A percentile compares a stretch with the other conserved stretches of the same genome.
These are phyloP conservation scores for Apomyelois bistriatella DNA, from an alignment of 2,888 invertebrate genomes.

Conservation along the genomic window DNA sequence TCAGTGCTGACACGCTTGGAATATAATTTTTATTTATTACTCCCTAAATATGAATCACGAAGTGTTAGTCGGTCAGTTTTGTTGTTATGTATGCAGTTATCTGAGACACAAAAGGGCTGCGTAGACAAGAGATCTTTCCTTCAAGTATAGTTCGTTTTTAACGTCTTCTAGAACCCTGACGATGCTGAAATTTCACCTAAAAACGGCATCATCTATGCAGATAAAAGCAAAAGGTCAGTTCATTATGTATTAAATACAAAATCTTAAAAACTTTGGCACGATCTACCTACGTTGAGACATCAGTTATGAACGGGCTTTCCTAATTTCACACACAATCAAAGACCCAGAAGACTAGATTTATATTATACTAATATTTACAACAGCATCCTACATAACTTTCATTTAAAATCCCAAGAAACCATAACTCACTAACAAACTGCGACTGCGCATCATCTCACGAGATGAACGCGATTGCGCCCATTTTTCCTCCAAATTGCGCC, in stretches of 20 bases:
- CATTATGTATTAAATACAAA: no score
- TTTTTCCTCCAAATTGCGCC: slow-evolving; percentile 78
- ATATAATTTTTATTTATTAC: slow-evolving; percentile 26
- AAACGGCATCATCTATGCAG: no score
- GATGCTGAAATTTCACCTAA: no score
- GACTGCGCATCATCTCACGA: slow-evolving; percentile 41
- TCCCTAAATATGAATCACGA: slow-evolving; percentile 4
- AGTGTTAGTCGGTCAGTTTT: not conserved
- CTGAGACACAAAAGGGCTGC: not conserved
- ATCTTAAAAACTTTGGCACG: no score
- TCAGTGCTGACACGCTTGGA: slow-evolving; percentile 52
- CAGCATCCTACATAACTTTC: not conserved
- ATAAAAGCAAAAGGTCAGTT: no score
- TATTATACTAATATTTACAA: no score
- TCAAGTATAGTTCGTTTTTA: no score
- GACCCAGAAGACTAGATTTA: no score
- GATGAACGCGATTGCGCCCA: slow-evolving; percentile 68
- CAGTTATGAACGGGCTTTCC: no score
- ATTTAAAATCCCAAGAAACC: not conserved
- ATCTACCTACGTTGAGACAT: no score
- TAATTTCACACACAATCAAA: no score
- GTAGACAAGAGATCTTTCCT: no score
- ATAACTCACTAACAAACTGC: slow-evolving; percentile 24
- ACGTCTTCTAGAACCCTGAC: not conserved
- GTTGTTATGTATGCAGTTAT: not conserved